Conservation (phyloP, 2,797 vertebrate species). For the Crocidura indochinensis region DNA sequence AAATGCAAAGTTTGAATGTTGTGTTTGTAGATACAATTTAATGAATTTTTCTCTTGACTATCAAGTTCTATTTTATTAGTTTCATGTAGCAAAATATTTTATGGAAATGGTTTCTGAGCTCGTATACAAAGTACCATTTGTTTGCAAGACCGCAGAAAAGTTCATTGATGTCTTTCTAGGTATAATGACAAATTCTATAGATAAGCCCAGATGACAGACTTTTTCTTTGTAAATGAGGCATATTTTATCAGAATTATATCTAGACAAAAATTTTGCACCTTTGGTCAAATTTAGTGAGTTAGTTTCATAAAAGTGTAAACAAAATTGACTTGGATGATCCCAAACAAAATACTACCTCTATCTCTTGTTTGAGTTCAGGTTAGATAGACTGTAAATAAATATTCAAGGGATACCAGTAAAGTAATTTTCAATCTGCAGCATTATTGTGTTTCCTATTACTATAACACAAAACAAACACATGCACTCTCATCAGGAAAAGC, state of each 20-base stretch:
- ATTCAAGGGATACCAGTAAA: neutral
- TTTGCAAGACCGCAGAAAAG: slow-evolving; percentile 39
- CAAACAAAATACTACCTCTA: slow-evolving; percentile 13
- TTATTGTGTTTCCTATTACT: slow-evolving; percentile 7
- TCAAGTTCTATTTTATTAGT: slow-evolving; percentile 2
- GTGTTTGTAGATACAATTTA: neutral
- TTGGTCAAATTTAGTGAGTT: neutral
- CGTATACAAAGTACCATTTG: slow-evolving; percentile 9
- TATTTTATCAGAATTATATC: slow-evolving; percentile 37
- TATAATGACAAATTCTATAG: slow-evolving; percentile 10
- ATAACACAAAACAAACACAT: neutral
- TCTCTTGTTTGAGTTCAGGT: slow-evolving; percentile 36
- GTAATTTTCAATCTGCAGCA: slow-evolving; percentile 27
- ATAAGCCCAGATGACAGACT: neutral
- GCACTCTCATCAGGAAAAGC: neutral
- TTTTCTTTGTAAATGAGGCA: neutral
- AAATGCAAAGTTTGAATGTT: neutral
- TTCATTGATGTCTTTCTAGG: slow-evolving; percentile 25
- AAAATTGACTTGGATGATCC: neutral
- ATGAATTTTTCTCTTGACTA: neutral
- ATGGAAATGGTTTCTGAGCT: neutral
- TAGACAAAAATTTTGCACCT: slow-evolving; percentile 41
- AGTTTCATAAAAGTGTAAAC: neutral
- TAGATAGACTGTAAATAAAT: neutral
- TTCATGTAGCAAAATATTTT: slow-evolving; percentile 9